A percentile compares a stretch with the other conserved stretches of the same genome.
Evolutionary conservation across 2,888 invertebrate species (phyloP).

Genomic region (Trisateles emortualis): DNA sequence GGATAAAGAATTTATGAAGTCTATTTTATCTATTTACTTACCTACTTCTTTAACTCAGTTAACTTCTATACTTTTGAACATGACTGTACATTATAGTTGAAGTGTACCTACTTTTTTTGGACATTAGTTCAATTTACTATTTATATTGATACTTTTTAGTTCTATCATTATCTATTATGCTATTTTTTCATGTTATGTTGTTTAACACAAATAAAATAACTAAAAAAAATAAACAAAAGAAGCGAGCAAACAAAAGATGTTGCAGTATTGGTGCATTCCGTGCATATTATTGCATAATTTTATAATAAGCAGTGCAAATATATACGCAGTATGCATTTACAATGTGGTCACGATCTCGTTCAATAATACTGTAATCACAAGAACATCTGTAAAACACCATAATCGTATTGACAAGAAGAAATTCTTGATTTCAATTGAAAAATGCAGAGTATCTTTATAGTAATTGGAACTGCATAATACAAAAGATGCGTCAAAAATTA

Average conservation of each 20-base stretch:
- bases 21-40: too few species aligned
- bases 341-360: slow-evolving; percentile 41
- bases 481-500: slow-evolving; percentile 21
- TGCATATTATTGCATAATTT: slow-evolving; percentile 74
- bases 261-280: slow-evolving; percentile 75
- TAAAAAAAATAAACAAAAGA: slow-evolving; percentile 62
- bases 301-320: slow-evolving; percentile 82
- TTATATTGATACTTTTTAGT: not conserved
- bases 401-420: slow-evolving; percentile 13
- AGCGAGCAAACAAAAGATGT: slow-evolving; percentile 77
- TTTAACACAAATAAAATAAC: slow-evolving; percentile 29
- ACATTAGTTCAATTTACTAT: too few species aligned
- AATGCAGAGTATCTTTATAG: not conserved
- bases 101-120: not conserved
- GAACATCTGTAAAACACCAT: slow-evolving; percentile 8
- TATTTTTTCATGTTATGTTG: slow-evolving; percentile 22
- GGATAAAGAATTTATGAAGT: too few species aligned
- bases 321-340: slow-evolving; percentile 66
- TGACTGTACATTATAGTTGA: slow-evolving; percentile 10
- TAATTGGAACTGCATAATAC: not conserved
- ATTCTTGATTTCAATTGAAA: slow-evolving; percentile 16
- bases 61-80: not conserved
- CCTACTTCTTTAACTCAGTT: not conserved
- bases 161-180: slow-evolving; percentile 25
- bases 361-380: slow-evolving; percentile 17